Percentiles rank a stretch among this genome's conserved stretches.
Evolutionary conservation across 2,888 invertebrate species (phyloP).

Genomic region (Eristalinus aeneus): DNA sequence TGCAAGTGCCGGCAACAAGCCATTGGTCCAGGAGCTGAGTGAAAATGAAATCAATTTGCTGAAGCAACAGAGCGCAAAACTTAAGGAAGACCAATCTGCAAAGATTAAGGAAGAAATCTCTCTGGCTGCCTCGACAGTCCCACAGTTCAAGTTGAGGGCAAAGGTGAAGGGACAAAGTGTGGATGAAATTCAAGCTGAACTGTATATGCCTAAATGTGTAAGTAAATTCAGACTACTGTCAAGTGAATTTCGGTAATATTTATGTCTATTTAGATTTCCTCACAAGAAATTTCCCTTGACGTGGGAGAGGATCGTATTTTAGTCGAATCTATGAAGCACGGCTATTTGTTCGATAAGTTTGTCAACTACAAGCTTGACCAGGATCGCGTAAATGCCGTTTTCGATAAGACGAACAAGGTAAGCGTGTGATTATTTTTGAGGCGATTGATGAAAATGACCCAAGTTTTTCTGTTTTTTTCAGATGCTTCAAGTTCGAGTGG

Average conservation of each 20-base stretch:
- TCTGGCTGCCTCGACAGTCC: constrained; percentile 78
- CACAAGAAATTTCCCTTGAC: constrained; percentile 85
- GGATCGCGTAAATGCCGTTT: constrained; percentile 81
- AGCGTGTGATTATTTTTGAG: not conserved
- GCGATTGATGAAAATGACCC: not conserved
- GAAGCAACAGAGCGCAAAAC: constrained; percentile 73
- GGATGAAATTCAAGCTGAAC: constrained; percentile 78
- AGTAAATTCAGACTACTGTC: constrained; percentile 58
- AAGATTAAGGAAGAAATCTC: constrained; percentile 74
- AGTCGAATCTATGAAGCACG: constrained; percentile 84
- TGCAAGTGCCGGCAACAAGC: constrained; percentile 18
- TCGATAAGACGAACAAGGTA: constrained; percentile 83
- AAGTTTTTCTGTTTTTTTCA: constrained; percentile 62
- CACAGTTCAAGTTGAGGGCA: constrained; percentile 84
- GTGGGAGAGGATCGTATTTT: constrained; percentile 89
- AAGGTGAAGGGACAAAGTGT: constrained; percentile 81
- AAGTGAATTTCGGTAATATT: too few relatives aligned
- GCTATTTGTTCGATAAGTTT: constrained; percentile 86
- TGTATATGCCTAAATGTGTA: constrained; percentile 80
- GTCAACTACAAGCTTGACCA: constrained; percentile 85
- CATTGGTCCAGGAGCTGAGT: constrained; percentile 84
- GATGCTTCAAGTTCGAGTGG: constrained; percentile 79
- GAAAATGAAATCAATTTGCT: constrained; percentile 72
- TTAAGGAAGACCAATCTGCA: constrained; percentile 54
- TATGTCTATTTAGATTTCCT: constrained; percentile 81